Percentiles rank a stretch among this genome's conserved stretches.
Evolutionary conservation across 2,797 vertebrate species (phyloP).

Genomic region (Sylvilagus floridanus): DNA sequence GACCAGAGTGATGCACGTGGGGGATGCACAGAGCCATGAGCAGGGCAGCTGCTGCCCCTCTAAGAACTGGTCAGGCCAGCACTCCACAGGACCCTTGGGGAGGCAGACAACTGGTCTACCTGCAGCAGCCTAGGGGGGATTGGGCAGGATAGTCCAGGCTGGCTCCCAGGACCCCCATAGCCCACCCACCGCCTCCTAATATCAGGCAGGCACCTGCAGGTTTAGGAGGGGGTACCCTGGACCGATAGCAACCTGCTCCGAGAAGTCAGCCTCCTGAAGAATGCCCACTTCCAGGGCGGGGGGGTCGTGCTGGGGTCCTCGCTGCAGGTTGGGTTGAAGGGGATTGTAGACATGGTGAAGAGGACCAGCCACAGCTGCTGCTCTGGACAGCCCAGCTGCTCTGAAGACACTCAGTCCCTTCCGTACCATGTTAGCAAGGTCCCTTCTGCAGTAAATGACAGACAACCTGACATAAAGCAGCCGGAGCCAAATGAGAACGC

Average conservation of each 20-base stretch:
- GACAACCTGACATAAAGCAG: neutral
- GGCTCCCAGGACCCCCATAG: neutral
- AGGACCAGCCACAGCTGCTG: neutral
- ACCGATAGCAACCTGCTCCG: neutral
- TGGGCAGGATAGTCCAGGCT: no score
- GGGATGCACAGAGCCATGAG: neutral
- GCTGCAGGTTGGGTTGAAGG: neutral
- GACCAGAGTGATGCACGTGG: neutral
- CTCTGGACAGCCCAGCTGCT: neutral
- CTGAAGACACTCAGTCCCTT: neutral
- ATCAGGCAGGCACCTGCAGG: neutral
- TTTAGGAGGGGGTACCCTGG: neutral
- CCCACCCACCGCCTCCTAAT: neutral
- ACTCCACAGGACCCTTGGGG: neutral
- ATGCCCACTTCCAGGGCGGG: neutral
- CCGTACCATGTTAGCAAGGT: neutral
- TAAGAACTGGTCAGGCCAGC: neutral
- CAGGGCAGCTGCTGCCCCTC: fast-evolving
- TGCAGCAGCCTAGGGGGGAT: neutral
- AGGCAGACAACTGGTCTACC: neutral
- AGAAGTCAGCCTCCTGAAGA: neutral
- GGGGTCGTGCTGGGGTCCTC: no score
- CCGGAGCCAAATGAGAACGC: neutral
- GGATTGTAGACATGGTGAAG: fast-evolving
- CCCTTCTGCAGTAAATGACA: neutral